Conservation (phyloP, 2,888 invertebrate species). For the Nomada goodeniana region DNA sequence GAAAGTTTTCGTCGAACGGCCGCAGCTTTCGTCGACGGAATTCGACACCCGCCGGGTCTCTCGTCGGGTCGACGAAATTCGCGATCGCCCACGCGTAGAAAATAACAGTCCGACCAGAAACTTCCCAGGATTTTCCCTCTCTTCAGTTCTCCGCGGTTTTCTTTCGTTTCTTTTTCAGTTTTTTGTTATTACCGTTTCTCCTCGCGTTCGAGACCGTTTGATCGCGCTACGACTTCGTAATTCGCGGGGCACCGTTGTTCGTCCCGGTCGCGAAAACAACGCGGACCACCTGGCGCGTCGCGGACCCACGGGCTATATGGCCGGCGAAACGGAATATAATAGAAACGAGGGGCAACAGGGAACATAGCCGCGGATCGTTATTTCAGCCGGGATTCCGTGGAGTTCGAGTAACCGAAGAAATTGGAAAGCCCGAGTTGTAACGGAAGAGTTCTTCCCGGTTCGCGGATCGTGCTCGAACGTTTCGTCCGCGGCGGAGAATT, state of each 20-base stretch:
- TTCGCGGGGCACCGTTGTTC: conserved; percentile 19
- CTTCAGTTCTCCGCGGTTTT: neutral
- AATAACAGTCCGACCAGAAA: conserved; percentile 29
- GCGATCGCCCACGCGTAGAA: conserved; percentile 32
- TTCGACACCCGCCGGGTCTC: conserved; percentile 27
- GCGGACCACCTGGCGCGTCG: conserved; percentile 10
- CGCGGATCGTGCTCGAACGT: neutral
- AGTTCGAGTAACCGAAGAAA: neutral
- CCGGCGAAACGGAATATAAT: neutral
- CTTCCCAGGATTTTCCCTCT: neutral
- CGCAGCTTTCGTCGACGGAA: conserved; percentile 40
- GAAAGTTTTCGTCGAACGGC: conserved; percentile 38
- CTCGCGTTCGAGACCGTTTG: conserved; percentile 2
- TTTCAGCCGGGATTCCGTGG: neutral
- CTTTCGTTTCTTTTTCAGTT: neutral
- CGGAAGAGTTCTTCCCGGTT: neutral
- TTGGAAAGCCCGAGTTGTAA: neutral
- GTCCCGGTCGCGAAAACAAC: conserved; percentile 12
- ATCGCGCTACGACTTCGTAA: neutral
- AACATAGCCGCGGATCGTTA: neutral
- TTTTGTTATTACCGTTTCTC: neutral
- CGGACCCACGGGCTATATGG: neutral
- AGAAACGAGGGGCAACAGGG: neutral
- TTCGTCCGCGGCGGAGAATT: neutral
- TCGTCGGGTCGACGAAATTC: conserved; percentile 7